Base-by-base conservation (phyloP, 1,140 invertebrate species). In the Tetranychus cinnabarinus region DNA sequence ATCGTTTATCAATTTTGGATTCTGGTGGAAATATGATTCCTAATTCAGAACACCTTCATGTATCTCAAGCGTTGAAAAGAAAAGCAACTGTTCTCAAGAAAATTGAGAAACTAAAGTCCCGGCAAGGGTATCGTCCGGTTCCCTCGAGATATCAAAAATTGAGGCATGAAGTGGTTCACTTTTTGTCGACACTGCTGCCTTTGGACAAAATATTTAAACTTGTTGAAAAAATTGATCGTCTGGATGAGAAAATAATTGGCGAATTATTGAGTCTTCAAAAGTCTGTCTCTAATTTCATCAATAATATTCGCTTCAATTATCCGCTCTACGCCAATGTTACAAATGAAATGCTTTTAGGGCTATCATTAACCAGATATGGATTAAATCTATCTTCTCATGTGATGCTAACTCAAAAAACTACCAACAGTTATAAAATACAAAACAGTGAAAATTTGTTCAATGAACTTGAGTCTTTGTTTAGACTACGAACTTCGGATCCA, bases 81-180 rank as follows among this genome's bases (percentile, higher is more conserved):
- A 59, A 63, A 56, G 23, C 23, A 1, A 42, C 10, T 52, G 34
- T 63, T 6, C 12, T 54, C 12, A 47, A 63, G 5, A 57, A 65
- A 33, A 57, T 57, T 31, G n/a, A 39, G 48, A 50, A 59, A 56
- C 34, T 58, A 8, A 35, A 46, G 3, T 33, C 15, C 13, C 63
- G 33, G 35, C 33, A 48, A 35, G 6, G 36, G 15, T 60, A 52
- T 56, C 36, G 61, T 13, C 46, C 56, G 1, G 31, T 35, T 39
- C 42, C 57, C 23, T 50, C 45, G 31, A 33, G 61, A 15, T 65
- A 61, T 57, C 37, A 45, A n/a, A 58, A 65, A 39, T 33, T 65
- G 12, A 52, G 42, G 35, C 13, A n/a, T 31, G 59, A 63, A 23
- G 12, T 63, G 1, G 33, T 39, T n/a, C 61, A 65, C 15, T 65